Evolutionary conservation across 1,140 invertebrate species (phyloP), one percentile per base, ranked within the genome.

Genomic region (Pectinophora gossypiella): DNA sequence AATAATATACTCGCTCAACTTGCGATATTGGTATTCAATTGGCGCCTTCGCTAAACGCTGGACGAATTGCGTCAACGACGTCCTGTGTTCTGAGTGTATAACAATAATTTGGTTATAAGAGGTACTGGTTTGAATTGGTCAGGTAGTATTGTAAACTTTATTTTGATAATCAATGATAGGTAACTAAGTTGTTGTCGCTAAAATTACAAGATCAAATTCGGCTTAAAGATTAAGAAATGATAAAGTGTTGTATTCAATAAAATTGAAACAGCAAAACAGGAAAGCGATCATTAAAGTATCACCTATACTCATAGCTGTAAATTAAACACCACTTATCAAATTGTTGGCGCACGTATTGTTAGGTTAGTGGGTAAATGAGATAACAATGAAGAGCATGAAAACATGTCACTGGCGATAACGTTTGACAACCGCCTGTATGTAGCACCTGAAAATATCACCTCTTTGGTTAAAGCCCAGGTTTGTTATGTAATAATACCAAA

Each of bases 331-430:
- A 55, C 51, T 60, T 72, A 68, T 78, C 63, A 42, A 36, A 22
- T 53, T 38, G 35, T 38, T 23, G 22, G 56, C 51, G 52, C 51
- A 50, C 60, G 70, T 55, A 32, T 68, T 72, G 72, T 58, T 58
- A 71, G 72, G 63, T 71, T 52, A 80, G 68, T 78, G 52, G 73
- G 73, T 73, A 70, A 81, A 68, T 62, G 50, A 68, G 72, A 82
- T 80, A 79, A 68, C 35, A 58, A 60, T 51, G 45, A 46, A 63
- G 51, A 56, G 47, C 42, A 54, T 38, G 57, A 64, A 64, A 66
- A 52, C 61, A 61, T 65, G 63, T 66, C 54, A 71, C 6, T 27
- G 5, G 5, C 5, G 23, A 27, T 27, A 27, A 27, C 5, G 12
- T 27, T n/a, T n/a, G n/a, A n/a, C n/a, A n/a, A n/a, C n/a, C n/a